Evolutionary conservation across 2,888 invertebrate genomes (phyloP), one percentile per base, ranked within the genome.

Genomic region (Sisyra terminalis): DNA sequence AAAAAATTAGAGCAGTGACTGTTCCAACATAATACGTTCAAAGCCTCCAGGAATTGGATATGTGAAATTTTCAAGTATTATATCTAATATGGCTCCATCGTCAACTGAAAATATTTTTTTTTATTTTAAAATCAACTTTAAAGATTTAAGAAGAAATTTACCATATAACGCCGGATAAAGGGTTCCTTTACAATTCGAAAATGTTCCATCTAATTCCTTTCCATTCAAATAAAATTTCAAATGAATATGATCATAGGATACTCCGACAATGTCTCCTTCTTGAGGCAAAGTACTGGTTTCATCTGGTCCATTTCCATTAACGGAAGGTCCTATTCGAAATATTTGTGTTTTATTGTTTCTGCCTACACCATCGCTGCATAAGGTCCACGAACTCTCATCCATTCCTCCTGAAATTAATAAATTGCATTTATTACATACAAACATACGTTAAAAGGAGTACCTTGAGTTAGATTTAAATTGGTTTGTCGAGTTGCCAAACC

Each of bases 81-180:
- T 80, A 63, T 98, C 98, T 65, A 98, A 61, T 52, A 97, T 94
- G 18, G 97, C 96, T 50, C 96, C 96, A 60, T 96, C 93, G 56
- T 96, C 96, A 55, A 97, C 96, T 90, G 68, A 45, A 75, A 76
- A 52, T 50, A 51, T 47, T 50, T 13, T 31, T 2, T 8, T 16
- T 34, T 35, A 17, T 43, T n/a, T n/a, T n/a, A n/a, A n/a, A n/a
- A n/a, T n/a, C n/a, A n/a, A n/a, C n/a, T n/a, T n/a, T n/a, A n/a
- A n/a, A n/a, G n/a, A n/a, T n/a, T n/a, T n/a, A n/a, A 29, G 45
- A 42, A 10, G 24, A 16, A 11, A 46, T 46, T 69, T 67, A 93
- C 93, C 93, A 70, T 86, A 94, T 45, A 96, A 72, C 17, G 86
- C 84, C 18, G 96, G 96, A 65, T 80, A 94, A 2, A 90, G 81